Percentiles rank a stretch among this genome's conserved stretches.
phyloP scores from a whole-genome alignment of 1,140 invertebrate genomes.

The Littorina saxatilis region DNA sequence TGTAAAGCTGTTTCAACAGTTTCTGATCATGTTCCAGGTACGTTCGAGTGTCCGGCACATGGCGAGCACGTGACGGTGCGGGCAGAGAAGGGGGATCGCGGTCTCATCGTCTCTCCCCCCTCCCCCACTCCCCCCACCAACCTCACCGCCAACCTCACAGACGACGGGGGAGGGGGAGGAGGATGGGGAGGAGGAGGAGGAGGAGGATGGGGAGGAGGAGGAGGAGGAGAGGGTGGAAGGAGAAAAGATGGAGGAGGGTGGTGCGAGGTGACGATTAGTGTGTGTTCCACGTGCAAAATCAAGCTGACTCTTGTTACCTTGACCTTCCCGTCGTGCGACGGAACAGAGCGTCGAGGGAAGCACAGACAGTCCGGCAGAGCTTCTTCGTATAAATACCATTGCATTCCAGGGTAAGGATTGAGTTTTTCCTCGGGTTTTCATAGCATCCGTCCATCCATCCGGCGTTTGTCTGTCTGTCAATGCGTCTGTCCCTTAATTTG shows the following conservation, averaged over 20 bases:
- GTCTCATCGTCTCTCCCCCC: constrained; percentile 52
- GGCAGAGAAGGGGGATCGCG: constrained; percentile 67
- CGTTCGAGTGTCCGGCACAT: constrained; percentile 45
- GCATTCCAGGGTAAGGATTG: constrained; percentile 47
- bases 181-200: constrained; percentile 30
- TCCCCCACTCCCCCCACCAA: background rate
- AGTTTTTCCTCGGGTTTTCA: too few relatives aligned
- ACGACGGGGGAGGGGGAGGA: constrained; percentile 29
- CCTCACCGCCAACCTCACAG: constrained; percentile 22
- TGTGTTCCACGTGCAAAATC: constrained; percentile 67
- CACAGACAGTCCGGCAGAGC: background rate
- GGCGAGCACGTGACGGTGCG: constrained; percentile 41
- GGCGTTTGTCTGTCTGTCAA: too few relatives aligned
- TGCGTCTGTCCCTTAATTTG: too few relatives aligned
- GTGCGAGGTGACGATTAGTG: constrained; percentile 65
- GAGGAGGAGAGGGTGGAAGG: too few relatives aligned
- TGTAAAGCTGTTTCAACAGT: too few relatives aligned
- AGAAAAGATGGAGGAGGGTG: too few relatives aligned
- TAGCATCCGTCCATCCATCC: too few relatives aligned
- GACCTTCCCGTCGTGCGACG: constrained; percentile 52
- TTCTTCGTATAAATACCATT: constrained; percentile 27
- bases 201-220: constrained; percentile 37
- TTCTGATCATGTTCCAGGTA: constrained; percentile 41
- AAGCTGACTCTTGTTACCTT: constrained; percentile 60
- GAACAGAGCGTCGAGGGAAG: background rate